Percentiles rank a stretch among this genome's conserved stretches.
phyloP scores from a whole-genome alignment of 2,888 invertebrate genomes.

The Atrina japonica region DNA sequence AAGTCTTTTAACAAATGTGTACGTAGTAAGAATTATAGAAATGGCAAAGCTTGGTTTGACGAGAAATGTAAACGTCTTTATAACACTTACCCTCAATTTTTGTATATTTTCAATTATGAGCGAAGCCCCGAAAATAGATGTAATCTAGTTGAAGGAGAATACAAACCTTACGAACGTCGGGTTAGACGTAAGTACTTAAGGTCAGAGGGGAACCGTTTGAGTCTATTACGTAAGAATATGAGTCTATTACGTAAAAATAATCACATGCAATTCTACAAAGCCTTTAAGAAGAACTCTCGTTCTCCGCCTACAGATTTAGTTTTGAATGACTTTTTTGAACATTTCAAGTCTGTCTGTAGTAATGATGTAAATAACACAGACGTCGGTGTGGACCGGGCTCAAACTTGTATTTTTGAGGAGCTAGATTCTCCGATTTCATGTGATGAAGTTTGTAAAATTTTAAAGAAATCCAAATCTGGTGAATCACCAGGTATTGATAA shows the following conservation, averaged over 20 bases:
- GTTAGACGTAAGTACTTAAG: not conserved
- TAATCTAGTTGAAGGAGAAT: not conserved
- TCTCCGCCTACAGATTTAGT: not conserved
- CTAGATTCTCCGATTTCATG: not conserved
- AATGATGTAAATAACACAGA: not conserved
- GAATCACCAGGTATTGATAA: too few species aligned
- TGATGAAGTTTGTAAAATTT: too few species aligned
- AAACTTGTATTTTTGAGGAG: not conserved
- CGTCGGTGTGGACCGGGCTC: not conserved
- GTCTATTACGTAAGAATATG: constrained; percentile 1
- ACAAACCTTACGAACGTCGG: not conserved
- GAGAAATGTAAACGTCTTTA: constrained; percentile 7
- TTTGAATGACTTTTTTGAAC: constrained; percentile 6
- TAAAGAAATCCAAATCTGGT: too few species aligned
- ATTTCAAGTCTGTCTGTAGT: not conserved
- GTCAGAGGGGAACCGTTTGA: constrained; percentile 1
- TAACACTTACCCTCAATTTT: not conserved
- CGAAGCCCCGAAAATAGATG: not conserved
- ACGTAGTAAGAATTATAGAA: not conserved
- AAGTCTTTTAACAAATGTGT: not conserved
- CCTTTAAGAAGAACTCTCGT: not conserved
- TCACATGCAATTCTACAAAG: not conserved
- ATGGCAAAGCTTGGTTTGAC: not conserved
- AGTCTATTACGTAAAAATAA: not conserved
- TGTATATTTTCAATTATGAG: not conserved